phyloP scores from a whole-genome alignment of 2,888 invertebrate species.

The Lycophotia porphyrea region DNA sequence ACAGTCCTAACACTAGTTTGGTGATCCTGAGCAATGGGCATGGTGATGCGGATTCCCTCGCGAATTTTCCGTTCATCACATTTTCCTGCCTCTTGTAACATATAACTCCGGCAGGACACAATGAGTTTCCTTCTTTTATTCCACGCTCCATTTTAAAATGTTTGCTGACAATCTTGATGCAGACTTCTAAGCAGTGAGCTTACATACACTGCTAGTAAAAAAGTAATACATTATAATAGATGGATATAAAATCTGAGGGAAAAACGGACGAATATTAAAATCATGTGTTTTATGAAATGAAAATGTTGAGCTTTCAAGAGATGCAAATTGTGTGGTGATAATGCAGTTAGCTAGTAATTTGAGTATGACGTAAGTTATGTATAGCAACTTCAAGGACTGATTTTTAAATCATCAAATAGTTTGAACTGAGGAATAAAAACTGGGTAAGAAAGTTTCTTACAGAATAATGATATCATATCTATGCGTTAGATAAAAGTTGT shows the following conservation, averaged over 20 bases:
- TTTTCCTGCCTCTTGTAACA: background rate
- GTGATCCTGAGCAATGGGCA: background rate
- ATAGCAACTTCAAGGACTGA: background rate
- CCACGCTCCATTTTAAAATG: constrained; percentile 4
- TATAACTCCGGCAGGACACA: too few species aligned
- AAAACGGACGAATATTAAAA: constrained; percentile 27
- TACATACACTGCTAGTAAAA: constrained; percentile 20
- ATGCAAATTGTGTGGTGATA: background rate
- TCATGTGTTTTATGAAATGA: constrained; percentile 2
- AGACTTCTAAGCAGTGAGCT: constrained; percentile 9
- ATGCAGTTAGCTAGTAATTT: background rate
- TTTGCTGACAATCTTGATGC: constrained; percentile 32
- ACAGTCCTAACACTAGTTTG: background rate
- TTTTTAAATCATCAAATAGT: background rate
- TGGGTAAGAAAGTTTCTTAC: background rate
- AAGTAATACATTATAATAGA: constrained; percentile 29
- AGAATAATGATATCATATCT: background rate
- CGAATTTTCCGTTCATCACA: background rate
- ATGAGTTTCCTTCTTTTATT: too few species aligned
- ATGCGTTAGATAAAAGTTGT: background rate
- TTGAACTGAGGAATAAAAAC: background rate
- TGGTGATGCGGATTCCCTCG: background rate
- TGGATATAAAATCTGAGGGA: constrained; percentile 22
- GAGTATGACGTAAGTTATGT: background rate
- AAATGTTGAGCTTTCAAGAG: constrained; percentile 18